Conservation (phyloP, 2,113 vertebrate species). For the Seriola dumerili region DNA sequence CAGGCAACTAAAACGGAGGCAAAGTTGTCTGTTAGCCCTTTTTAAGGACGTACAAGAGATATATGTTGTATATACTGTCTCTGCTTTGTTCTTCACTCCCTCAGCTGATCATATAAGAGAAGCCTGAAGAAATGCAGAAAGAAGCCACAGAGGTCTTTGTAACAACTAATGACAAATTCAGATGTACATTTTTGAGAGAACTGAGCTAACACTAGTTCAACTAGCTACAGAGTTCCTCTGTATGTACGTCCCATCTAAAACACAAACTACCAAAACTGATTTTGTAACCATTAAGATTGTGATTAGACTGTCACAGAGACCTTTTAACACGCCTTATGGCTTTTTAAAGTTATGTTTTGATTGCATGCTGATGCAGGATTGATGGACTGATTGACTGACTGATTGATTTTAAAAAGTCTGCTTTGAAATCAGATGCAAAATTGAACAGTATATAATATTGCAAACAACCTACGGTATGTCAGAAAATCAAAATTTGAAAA, state of each 20-base stretch:
- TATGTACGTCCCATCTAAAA: constrained; percentile 5
- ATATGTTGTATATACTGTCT: background rate
- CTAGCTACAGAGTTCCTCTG: background rate
- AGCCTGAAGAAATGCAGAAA: constrained; percentile 4
- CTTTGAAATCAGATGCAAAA: background rate
- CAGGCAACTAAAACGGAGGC: background rate
- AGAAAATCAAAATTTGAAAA: background rate
- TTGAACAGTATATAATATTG: background rate
- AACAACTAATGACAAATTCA: constrained; percentile 21
- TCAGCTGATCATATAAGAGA: background rate
- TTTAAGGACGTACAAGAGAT: background rate
- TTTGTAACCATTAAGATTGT: background rate
- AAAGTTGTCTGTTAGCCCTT: background rate
- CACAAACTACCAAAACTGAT: background rate
- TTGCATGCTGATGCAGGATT: too few species aligned
- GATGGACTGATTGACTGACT: too few species aligned
- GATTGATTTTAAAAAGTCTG: too few species aligned
- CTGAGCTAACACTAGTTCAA: constrained; percentile 5
- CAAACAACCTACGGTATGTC: background rate
- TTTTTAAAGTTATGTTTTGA: too few species aligned
- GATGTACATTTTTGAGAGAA: background rate
- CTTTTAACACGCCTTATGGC: too few species aligned
- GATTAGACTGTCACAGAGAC: too few species aligned
- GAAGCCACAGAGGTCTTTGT: constrained; percentile 14
- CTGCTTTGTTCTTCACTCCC: background rate